Evolutionary conservation across 1,140 invertebrate genomes (phyloP), one percentile per base, ranked within the genome.

Genomic region (Drosophila rufa): DNA sequence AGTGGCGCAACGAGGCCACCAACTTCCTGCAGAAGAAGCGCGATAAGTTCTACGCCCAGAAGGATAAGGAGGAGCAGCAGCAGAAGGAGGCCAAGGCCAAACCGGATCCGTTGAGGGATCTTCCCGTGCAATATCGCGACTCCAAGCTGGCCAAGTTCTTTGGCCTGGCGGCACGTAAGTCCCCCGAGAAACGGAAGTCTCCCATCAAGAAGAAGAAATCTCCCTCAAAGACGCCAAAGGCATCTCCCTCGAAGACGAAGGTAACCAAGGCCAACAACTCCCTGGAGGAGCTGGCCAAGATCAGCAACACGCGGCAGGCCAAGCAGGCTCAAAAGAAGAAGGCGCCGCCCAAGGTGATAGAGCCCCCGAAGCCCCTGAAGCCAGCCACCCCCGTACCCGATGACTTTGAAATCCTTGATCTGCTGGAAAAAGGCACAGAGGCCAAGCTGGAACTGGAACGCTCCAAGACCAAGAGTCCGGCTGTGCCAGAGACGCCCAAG

Each of bases 1-100:
- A 92, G 59, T 92, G 92, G 92, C 91, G 91, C 25, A 92, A 66
- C 48, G 92, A 92, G 45, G 92, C 92, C 7, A 92, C 92, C 0
- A 92, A 92, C 42, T 92, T 92, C 27, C 48, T 92, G 47, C 90
- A 92, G 47, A 92, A 81, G 43, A 92, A 92, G 57, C 76, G 92
- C 0, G 74, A 90, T n/a, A 87, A 78, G 25, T 92, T 91, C 42
- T 92, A 82, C 58, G 77, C 84, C 6, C 59, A 92, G 25, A 79
- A 83, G 42, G 75, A 79, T 19, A 83, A 89, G 12, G 48, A 83
- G 42, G 71, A 79, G 27, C 83, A 87, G 12, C 51, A 82, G 15
- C 57, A 62, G 38, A 75, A 82, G 36, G 47, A 65, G 42, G 6
- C n/a, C 7, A 65, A 64, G 40, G 47, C 53, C 2, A 76, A 51